A percentile compares a stretch with the other conserved stretches of the same genome.
Evolutionary conservation across 2,113 vertebrate species (phyloP).

Genomic region (Anolis sagrei): DNA sequence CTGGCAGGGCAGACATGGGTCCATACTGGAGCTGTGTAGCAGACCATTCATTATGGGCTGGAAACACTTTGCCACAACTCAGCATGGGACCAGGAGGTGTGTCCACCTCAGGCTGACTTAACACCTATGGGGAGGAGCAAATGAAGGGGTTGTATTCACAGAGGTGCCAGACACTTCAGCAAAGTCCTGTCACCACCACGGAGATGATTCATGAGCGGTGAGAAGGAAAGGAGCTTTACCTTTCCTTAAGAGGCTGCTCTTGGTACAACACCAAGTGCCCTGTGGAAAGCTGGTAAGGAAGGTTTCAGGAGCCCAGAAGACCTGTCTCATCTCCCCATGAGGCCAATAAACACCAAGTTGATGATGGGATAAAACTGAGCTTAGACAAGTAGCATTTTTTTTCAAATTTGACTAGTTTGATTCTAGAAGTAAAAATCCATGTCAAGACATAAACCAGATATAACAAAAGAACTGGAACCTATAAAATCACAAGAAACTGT

Average conservation of each 20-base stretch:
- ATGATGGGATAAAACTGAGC: neutral
- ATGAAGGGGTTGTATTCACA: conserved; percentile 16
- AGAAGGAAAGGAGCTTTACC: neutral
- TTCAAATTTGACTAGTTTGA: no score
- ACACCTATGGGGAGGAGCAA: neutral
- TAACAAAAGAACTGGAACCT: no score
- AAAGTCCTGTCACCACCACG: conserved; percentile 1
- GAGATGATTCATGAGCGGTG: conserved; percentile 11
- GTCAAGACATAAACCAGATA: no score
- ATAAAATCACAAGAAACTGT: no score
- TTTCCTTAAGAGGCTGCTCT: neutral
- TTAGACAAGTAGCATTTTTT: neutral
- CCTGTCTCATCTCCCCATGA: neutral
- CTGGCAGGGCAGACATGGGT: neutral
- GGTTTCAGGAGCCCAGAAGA: neutral
- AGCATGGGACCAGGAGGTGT: conserved; percentile 41
- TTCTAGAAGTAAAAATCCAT: no score
- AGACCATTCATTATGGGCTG: conserved; percentile 13
- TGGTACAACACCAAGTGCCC: neutral
- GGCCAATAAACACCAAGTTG: neutral
- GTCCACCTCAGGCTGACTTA: conserved; percentile 16
- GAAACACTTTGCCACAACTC: conserved; percentile 14
- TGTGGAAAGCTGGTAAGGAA: neutral
- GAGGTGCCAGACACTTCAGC: neutral
- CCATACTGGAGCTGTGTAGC: neutral